Base-by-base conservation (phyloP, 2,113 vertebrate genomes). In the Cranoglanis bouderius region DNA sequence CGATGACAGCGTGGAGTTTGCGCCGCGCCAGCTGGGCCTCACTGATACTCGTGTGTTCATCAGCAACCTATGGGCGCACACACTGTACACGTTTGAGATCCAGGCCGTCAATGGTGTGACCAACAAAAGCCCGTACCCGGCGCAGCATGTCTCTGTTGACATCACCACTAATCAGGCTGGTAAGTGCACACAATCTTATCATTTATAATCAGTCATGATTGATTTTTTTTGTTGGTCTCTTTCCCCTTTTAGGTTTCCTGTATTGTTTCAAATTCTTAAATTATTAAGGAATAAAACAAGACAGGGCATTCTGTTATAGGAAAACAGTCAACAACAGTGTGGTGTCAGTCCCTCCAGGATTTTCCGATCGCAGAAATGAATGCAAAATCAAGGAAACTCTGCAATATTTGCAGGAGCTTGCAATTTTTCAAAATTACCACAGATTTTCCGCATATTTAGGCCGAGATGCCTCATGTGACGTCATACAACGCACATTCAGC, bases 141-240 rank as follows among this genome's bases (percentile, higher is more conserved):
- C 98, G 0, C 98, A 99, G 91, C 97, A 99, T 0, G 97, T 99
- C 85, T 97, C 98, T 0, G 98, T 99, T 92, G 99, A 99, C 95
- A 98, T 99, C 95, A 98, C 98, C 92, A 99, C 98, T 87, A 99
- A 99, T 94, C 98, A 99, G 94, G 98, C 98, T 0, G 98, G 98
- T 99, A 94, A 96, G 86, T 51, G 3, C 6, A 35, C 38, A 51
- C 18, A 40, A 10, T 61, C 40, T 53, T 3, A 49, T 85, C 7
- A 78, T 16, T 78, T 78, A 12, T 49, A 49, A 46, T 40, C 24
- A 43, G 12, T 29, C 21, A 35, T 29, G 21, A 18, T 82, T 82
- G 16, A 8, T 55, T 55, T 55, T 55, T 35, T 18, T 19, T 55
- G 3, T 32, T 19, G 1, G 2, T 35, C n/a, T 14, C 14, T 9